Evolutionary conservation across 2,888 invertebrate species (phyloP).

Genomic region (Ophraella communa): DNA sequence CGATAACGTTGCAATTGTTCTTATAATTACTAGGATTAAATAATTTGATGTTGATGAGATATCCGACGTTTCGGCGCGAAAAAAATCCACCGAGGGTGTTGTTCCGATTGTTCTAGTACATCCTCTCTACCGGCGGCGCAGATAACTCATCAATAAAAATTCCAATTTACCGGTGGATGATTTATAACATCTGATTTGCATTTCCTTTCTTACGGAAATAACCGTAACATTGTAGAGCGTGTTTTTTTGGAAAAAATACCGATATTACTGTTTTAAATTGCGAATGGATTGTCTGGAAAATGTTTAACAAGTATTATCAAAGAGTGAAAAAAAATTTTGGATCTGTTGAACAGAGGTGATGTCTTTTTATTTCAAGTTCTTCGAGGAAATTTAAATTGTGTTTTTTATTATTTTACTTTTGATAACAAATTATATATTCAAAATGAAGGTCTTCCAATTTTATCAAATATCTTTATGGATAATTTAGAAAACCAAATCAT

Average conservation of each 20-base stretch:
- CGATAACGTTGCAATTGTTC: constrained; percentile 11
- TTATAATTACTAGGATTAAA: constrained; percentile 18
- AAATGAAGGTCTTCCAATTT: no score
- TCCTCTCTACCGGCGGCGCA: constrained; percentile 24
- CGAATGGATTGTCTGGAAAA: no score
- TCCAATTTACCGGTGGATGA: constrained; percentile 32
- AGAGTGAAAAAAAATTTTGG: no score
- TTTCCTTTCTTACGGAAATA: constrained; percentile 20
- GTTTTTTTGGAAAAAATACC: neutral
- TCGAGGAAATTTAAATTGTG: no score
- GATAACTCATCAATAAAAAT: constrained; percentile 35
- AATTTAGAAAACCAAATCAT: no score
- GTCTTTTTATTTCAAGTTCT: no score
- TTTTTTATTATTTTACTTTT: no score
- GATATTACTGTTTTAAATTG: no score
- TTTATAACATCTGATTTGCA: constrained; percentile 19
- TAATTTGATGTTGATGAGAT: constrained; percentile 27
- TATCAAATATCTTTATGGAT: no score
- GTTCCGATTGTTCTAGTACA: constrained; percentile 25
- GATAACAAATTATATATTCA: no score
- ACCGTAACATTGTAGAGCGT: neutral
- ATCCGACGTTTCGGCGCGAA: constrained; percentile 4
- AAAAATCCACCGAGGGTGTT: constrained; percentile 16
- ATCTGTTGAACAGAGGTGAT: no score
- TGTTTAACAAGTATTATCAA: no score